Percentiles rank a stretch among this genome's conserved stretches.
Evolutionary conservation across 2,888 invertebrate genomes (phyloP).

Genomic region (Amorpha juglandis): DNA sequence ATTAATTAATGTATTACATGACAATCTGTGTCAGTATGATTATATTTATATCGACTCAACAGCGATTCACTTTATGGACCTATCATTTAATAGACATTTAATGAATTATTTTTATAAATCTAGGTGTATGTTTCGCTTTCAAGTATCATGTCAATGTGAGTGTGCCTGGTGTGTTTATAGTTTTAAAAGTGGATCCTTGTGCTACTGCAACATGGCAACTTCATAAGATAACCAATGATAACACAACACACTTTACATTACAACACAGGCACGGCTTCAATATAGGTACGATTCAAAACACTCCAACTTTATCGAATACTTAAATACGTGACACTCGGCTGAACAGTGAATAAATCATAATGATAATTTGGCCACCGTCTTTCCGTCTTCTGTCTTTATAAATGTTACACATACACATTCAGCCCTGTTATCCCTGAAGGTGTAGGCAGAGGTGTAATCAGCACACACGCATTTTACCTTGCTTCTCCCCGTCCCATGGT

Average conservation of each 20-base stretch:
- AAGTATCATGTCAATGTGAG: background rate
- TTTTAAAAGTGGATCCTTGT: background rate
- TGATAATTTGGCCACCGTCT: no score
- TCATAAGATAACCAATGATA: background rate
- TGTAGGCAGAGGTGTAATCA: no score
- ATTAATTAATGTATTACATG: no score
- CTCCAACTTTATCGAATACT: background rate
- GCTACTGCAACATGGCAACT: background rate
- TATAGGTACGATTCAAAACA: background rate
- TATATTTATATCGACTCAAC: no score
- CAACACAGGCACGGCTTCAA: background rate
- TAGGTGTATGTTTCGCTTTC: background rate
- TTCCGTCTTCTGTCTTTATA: background rate
- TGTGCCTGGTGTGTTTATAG: background rate
- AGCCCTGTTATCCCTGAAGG: no score
- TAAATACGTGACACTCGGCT: background rate
- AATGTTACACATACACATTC: no score
- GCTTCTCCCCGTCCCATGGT: no score
- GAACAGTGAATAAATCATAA: background rate
- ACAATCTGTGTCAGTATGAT: no score
- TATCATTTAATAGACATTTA: background rate
- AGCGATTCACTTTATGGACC: no score
- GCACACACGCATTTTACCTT: no score
- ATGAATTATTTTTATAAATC: background rate
- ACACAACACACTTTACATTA: background rate